A percentile compares a stretch with the other conserved stretches of the same genome.
Evolutionary conservation across 2,888 invertebrate species (phyloP).

Genomic region (Eucera pruinosa): DNA sequence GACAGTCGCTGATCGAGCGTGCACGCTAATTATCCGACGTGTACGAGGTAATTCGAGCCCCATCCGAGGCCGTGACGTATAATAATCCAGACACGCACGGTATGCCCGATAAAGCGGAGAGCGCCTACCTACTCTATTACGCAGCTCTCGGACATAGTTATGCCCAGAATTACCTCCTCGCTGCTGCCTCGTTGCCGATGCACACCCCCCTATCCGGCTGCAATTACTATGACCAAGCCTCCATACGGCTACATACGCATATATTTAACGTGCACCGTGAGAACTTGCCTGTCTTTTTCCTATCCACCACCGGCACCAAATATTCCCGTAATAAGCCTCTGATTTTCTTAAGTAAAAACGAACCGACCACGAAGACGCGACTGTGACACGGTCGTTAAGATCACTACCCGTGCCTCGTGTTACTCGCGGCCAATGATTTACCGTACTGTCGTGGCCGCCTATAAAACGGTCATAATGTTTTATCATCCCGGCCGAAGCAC

Average conservation of each 20-base stretch:
- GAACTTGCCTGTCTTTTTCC: slow-evolving; percentile 41
- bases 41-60: slow-evolving; percentile 59
- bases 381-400: slow-evolving; percentile 69
- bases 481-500: slow-evolving; percentile 68
- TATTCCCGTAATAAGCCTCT: slow-evolving; percentile 38
- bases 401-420: slow-evolving; percentile 57
- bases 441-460: slow-evolving; percentile 68
- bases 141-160: slow-evolving; percentile 63
- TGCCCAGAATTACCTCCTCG: slow-evolving; percentile 59
- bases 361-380: slow-evolving; percentile 34
- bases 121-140: slow-evolving; percentile 65
- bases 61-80: slow-evolving; percentile 60
- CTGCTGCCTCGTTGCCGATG: slow-evolving; percentile 48
- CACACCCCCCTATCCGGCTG: slow-evolving; percentile 53
- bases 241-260: slow-evolving; percentile 1
- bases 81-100: slow-evolving; percentile 65
- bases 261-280: slow-evolving; percentile 45
- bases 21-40: slow-evolving; percentile 67
- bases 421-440: slow-evolving; percentile 70
- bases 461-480: slow-evolving; percentile 74
- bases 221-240: slow-evolving; percentile 57
- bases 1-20: slow-evolving; percentile 60
- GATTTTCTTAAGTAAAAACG: slow-evolving; percentile 28
- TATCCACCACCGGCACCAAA: slow-evolving; percentile 14
- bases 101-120: slow-evolving; percentile 62